These are phyloP conservation scores for Falcaria lacertinaria DNA, from an alignment of 2,888 invertebrate genomes.

Conservation along the genomic window DNA sequence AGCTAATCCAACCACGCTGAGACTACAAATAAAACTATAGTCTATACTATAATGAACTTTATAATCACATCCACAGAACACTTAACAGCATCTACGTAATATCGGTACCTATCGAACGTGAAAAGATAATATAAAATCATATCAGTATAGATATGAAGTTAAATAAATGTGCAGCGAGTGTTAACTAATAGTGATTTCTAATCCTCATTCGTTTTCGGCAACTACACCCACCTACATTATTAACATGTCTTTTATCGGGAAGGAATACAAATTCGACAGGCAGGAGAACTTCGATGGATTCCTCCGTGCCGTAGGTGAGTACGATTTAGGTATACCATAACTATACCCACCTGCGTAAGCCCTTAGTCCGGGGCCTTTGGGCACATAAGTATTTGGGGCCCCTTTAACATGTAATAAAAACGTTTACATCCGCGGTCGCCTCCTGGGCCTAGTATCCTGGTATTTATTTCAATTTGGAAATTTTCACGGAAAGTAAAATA, in stretches of 20 bases:
- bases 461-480: too few species aligned
- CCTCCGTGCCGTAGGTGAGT: constrained; percentile 33
- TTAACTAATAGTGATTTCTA: background rate
- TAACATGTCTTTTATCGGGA: constrained; percentile 44
- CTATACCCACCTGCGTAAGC: too few species aligned
- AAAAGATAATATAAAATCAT: background rate
- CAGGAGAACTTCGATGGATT: constrained; percentile 43
- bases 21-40: background rate
- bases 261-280: constrained; percentile 31
- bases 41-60: background rate
- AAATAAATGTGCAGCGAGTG: background rate
- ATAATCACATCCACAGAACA: background rate
- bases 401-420: too few species aligned
- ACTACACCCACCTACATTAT: background rate
- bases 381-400: too few species aligned
- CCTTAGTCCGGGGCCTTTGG: too few species aligned
- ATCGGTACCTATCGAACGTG: background rate
- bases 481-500: too few species aligned
- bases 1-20: background rate
- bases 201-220: background rate
- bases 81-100: background rate
- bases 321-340: constrained; percentile 2
- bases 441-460: too few species aligned
- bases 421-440: too few species aligned
- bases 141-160: background rate